A percentile compares a stretch with the other conserved stretches of the same genome.
These are phyloP conservation scores for Ips typographus DNA, from an alignment of 1,140 invertebrate species.

Conservation along the genomic window DNA sequence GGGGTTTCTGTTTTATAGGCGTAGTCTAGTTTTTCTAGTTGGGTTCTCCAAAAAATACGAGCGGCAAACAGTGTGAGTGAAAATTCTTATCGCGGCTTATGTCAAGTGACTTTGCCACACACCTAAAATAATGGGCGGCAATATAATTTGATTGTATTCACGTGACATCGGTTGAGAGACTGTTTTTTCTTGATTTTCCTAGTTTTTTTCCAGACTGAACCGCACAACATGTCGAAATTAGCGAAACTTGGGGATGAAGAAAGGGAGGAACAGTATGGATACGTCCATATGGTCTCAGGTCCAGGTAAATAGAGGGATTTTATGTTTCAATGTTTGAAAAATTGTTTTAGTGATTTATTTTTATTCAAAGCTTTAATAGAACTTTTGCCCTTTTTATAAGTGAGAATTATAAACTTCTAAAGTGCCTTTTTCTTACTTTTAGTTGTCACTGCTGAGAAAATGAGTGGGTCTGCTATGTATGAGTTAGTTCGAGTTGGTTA, in stretches of 20 bases:
- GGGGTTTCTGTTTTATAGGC: conserved; percentile 31
- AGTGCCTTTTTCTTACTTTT: conserved; percentile 40
- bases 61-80: conserved; percentile 30
- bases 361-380: no score
- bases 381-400: no score
- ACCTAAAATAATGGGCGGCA: conserved; percentile 37
- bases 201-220: conserved; percentile 28
- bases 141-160: conserved; percentile 40
- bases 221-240: conserved; percentile 59
- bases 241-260: conserved; percentile 81
- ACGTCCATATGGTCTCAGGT: conserved; percentile 95
- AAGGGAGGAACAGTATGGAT: conserved; percentile 87
- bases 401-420: background rate
- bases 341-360: background rate
- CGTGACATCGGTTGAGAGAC: conserved; percentile 37
- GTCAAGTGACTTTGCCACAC: conserved; percentile 30
- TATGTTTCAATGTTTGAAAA: background rate
- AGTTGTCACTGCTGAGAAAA: conserved; percentile 99
- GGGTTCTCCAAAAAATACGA: conserved; percentile 21
- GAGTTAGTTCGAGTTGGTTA: conserved; percentile 99
- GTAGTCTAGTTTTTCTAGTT: conserved; percentile 38
- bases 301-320: conserved; percentile 73
- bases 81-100: background rate
- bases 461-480: conserved; percentile 99
- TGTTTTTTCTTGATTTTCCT: conserved; percentile 12